Evolutionary conservation across 1,140 invertebrate genomes (phyloP), one percentile per base, ranked within the genome.

Genomic region (Papilio helenus): DNA sequence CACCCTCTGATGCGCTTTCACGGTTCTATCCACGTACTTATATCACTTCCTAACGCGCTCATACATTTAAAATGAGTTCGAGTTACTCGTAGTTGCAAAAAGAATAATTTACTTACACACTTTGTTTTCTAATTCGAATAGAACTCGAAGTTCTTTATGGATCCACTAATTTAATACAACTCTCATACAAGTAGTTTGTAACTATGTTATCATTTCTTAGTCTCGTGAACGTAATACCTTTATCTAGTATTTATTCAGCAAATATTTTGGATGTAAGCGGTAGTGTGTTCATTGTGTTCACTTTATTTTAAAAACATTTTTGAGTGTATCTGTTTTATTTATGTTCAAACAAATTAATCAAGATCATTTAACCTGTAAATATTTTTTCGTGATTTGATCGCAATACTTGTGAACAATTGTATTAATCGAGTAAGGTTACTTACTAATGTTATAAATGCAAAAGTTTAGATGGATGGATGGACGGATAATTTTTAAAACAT

Each of bases 1-100:
- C 92, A 92, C 80, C 86, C 88, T 85, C 78, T 55, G 80, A 89
- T 89, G 92, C 90, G 90, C 89, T 87, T 86, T 68, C 79, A 82
- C 79, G 72, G 79, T 84, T 42, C 83, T 81, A 82, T 81, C 78
- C 76, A 86, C 84, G 87, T 86, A 82, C 82, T 65, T 65, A 65
- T 81, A 29, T 81, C 42, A 81, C 79, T 74, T 79, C 80, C 58
- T 79, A 80, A 83, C 79, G 44, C 74, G 76, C 72, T 76, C 14
- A 44, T 55, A 80, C 72, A 65, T 65, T 65, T 65, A 29, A 65
- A 65, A 29, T 65, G 61, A 29, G 23, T 65, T 26, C 61, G 51
- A 55, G 51, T 55, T 55, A n/a, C 51, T 55, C 18, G 51, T 65
- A 65, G 23, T 65, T 65, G 26, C 26, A 14, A 29, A 65, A 29